These are phyloP conservation scores for Burhinus oedicnemus DNA, from an alignment of 2,113 vertebrate species.

Conservation along the genomic window DNA sequence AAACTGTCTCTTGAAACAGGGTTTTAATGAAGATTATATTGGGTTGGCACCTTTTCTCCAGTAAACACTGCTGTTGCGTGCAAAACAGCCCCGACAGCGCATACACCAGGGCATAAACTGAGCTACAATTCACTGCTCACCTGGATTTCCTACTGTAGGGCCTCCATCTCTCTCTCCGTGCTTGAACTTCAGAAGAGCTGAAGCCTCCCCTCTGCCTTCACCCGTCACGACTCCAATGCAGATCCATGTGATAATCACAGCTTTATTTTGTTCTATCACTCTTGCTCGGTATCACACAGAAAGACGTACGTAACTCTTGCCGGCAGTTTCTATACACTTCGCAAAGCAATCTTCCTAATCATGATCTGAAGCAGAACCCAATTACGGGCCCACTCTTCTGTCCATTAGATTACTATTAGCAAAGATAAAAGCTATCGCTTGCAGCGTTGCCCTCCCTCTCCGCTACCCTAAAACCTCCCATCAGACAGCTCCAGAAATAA, in stretches of 20 bases:
- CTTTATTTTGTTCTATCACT: not conserved
- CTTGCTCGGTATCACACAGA: not conserved
- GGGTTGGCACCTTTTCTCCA: not conserved
- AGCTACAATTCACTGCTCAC: not conserved
- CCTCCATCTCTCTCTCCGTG: not conserved
- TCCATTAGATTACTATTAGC: slow-evolving; percentile 39
- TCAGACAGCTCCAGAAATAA: not conserved
- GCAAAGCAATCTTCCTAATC: slow-evolving; percentile 37
- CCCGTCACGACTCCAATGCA: not conserved
- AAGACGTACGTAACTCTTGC: not conserved
- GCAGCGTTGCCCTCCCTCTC: not conserved
- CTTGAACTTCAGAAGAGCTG: not conserved
- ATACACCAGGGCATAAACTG: not conserved
- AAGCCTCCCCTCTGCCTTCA: not conserved
- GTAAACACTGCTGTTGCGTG: not conserved
- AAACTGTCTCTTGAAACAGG: not conserved
- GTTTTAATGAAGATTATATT: not conserved
- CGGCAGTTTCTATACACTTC: not conserved
- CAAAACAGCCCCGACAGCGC: not conserved
- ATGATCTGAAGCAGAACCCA: slow-evolving; percentile 32
- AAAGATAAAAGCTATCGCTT: slow-evolving; percentile 38
- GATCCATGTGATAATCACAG: not conserved
- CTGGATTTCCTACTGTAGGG: not conserved
- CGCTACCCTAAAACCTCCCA: not conserved
- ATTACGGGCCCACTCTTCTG: slow-evolving; percentile 19